These are phyloP conservation scores for Palythoa grandis DNA, from an alignment of 92 coral and sea anemone genomes.

Conservation along the genomic window DNA sequence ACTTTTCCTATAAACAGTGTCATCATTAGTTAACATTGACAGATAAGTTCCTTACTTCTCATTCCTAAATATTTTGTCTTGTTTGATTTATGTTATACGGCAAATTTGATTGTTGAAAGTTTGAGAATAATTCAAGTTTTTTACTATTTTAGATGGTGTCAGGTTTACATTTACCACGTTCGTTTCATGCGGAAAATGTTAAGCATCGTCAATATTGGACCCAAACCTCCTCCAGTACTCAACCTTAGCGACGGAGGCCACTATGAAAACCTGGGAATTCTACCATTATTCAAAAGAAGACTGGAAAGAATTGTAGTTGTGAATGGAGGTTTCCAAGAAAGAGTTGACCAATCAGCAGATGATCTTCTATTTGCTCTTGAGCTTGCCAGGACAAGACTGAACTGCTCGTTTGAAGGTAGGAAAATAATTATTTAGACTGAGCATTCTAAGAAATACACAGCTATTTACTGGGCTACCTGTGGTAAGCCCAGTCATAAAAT, in stretches of 20 bases:
- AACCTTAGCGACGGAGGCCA: slow-evolving; percentile 74
- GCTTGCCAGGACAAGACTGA: slow-evolving; percentile 58
- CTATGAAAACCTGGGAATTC: slow-evolving; percentile 63
- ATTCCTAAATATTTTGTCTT: too few species aligned
- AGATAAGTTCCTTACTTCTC: too few species aligned
- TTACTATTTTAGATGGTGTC: slow-evolving; percentile 55
- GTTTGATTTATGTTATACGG: too few species aligned
- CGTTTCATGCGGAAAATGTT: slow-evolving; percentile 54
- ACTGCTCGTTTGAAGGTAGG: slow-evolving; percentile 64
- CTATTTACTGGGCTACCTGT: too few species aligned
- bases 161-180: slow-evolving; percentile 50
- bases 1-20: too few species aligned
- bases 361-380: slow-evolving; percentile 55
- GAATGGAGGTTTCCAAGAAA: slow-evolving; percentile 41
- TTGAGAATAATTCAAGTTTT: neutral
- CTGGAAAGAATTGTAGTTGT: slow-evolving; percentile 55
- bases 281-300: slow-evolving; percentile 57
- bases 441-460: too few species aligned
- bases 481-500: too few species aligned
- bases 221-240: slow-evolving; percentile 65
- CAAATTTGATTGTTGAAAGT: neutral
- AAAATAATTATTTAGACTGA: neutral
- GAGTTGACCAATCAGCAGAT: slow-evolving; percentile 14
- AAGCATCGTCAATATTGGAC: slow-evolving; percentile 51
- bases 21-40: too few species aligned